Evolutionary conservation across 2,113 vertebrate species (phyloP).

Genomic region (Brachyhypopomus occidentalis): DNA sequence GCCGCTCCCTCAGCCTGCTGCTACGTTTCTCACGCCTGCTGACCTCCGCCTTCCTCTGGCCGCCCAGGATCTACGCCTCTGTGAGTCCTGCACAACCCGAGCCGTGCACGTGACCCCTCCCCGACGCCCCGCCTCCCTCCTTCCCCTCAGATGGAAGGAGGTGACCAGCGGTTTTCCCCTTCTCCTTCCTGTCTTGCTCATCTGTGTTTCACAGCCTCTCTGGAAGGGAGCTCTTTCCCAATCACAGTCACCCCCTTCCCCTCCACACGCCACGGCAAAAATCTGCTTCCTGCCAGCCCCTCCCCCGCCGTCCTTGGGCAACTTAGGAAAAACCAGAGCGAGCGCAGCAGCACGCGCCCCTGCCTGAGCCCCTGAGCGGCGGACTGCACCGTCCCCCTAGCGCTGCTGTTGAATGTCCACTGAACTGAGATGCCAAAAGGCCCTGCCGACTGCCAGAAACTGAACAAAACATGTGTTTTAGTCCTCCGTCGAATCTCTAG

Average conservation of each 20-base stretch:
- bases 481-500: too few species aligned
- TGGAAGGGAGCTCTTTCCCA: neutral
- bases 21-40: conserved; percentile 82
- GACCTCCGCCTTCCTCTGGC: conserved; percentile 89
- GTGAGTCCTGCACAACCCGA: conserved; percentile 74
- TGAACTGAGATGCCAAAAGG: too few species aligned
- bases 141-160: too few species aligned
- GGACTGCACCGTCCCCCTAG: conserved; percentile 5
- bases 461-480: too few species aligned
- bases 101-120: neutral
- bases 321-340: neutral
- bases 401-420: conserved; percentile 2
- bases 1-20: conserved; percentile 79
- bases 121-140: too few species aligned
- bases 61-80: conserved; percentile 82
- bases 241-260: neutral
- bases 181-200: neutral
- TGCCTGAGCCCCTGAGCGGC: too few species aligned
- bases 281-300: too few species aligned
- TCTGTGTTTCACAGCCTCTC: neutral
- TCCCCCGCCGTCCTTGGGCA: neutral
- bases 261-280: neutral
- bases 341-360: neutral
- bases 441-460: too few species aligned
- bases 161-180: neutral